Evolutionary conservation across 2,113 vertebrate genomes (phyloP).

Genomic region (Syngnathus floridae): DNA sequence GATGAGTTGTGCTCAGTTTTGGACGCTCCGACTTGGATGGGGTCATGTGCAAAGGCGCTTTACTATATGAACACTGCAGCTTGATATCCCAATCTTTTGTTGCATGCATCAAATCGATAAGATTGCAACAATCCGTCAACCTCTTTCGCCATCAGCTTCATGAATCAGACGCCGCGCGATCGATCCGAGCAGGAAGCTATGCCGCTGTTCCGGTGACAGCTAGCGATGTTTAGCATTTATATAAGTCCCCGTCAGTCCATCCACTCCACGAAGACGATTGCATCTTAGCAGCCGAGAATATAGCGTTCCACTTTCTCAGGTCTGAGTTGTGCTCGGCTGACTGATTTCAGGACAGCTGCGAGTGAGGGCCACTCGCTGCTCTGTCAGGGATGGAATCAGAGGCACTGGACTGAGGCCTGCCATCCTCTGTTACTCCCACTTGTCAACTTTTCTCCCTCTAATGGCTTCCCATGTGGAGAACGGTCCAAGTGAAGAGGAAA

Average conservation of each 20-base stretch:
- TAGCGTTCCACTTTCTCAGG: conserved; percentile 40
- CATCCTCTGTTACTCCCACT: conserved; percentile 39
- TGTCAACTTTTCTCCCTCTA: conserved; percentile 46
- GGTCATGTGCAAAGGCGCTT: no score
- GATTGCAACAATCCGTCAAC: conserved; percentile 3
- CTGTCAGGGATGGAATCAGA: conserved; percentile 54
- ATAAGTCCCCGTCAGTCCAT: conserved; percentile 36
- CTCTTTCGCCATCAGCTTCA: conserved; percentile 8
- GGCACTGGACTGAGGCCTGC: conserved; percentile 58
- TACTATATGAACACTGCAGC: not conserved
- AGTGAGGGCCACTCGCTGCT: conserved; percentile 55
- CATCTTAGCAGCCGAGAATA: conserved; percentile 44
- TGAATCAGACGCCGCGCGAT: conserved; percentile 15
- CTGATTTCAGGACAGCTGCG: conserved; percentile 55
- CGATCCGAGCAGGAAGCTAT: conserved; percentile 29
- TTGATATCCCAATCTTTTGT: not conserved
- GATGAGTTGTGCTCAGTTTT: not conserved
- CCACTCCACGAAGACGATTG: conserved; percentile 34
- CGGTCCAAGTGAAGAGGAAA: conserved; percentile 29
- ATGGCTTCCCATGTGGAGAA: conserved; percentile 40
- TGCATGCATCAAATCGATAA: conserved; percentile 1
- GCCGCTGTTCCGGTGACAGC: conserved; percentile 21
- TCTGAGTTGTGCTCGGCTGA: conserved; percentile 48
- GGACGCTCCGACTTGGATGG: no score
- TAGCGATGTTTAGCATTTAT: conserved; percentile 56